Conservation (phyloP, 2,797 vertebrate genomes). For the Falco biarmicus region DNA sequence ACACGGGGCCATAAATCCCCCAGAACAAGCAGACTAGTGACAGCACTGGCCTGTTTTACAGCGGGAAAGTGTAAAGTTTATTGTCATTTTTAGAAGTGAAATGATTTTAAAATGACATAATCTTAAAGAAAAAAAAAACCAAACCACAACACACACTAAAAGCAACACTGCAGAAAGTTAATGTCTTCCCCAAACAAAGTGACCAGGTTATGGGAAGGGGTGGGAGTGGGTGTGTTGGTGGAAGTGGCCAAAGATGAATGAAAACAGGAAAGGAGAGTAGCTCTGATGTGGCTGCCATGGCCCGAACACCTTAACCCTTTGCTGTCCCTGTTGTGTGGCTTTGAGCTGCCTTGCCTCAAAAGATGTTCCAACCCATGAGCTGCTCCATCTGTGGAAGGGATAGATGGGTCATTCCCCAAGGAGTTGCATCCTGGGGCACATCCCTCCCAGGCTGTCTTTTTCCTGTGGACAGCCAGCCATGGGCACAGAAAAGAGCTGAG, state of each 20-base stretch:
- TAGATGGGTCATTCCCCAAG: neutral
- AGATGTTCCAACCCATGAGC: neutral
- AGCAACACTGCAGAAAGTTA: neutral
- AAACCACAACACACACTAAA: neutral
- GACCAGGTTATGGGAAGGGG: slow-evolving; percentile 54
- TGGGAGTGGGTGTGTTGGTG: slow-evolving; percentile 41
- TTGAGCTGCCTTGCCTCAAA: neutral
- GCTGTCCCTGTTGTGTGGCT: neutral
- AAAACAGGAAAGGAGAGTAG: slow-evolving; percentile 64
- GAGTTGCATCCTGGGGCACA: neutral
- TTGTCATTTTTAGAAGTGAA: slow-evolving; percentile 58
- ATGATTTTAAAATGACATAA: slow-evolving; percentile 56
- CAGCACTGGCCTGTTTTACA: slow-evolving; percentile 56
- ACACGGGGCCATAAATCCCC: slow-evolving; percentile 52
- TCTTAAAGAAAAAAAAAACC: neutral
- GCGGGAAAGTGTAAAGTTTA: slow-evolving; percentile 66
- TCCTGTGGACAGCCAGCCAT: neutral
- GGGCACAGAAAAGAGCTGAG: fast-evolving
- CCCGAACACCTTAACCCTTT: slow-evolving; percentile 52
- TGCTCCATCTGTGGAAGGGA: neutral
- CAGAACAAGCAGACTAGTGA: neutral
- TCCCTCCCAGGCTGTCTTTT: neutral
- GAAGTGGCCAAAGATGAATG: slow-evolving; percentile 53
- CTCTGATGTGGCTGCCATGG: neutral
- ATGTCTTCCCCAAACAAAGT: slow-evolving; percentile 28